Percentiles rank a stretch among this genome's conserved stretches.
These are phyloP conservation scores for Callimorpha dominula DNA, from an alignment of 2,888 invertebrate species.

Conservation along the genomic window DNA sequence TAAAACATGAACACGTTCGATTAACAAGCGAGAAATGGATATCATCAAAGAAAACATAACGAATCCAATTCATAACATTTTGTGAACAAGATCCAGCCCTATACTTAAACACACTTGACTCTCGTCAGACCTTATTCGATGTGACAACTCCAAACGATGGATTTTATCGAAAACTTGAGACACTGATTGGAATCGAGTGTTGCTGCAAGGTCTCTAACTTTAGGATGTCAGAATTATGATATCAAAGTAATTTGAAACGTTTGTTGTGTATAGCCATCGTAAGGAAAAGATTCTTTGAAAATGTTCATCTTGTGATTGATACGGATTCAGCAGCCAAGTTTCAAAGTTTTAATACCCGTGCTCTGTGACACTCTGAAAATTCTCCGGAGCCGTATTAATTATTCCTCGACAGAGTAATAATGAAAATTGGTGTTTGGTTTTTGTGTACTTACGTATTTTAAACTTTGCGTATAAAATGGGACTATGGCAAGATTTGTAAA, in stretches of 20 bases:
- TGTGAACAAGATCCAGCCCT: conserved; percentile 36
- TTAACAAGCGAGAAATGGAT: conserved; percentile 50
- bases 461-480: not conserved
- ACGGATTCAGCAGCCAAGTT: conserved; percentile 13
- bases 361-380: conserved; percentile 3
- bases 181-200: conserved; percentile 52
- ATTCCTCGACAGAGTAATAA: not conserved
- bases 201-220: conserved; percentile 42
- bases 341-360: conserved; percentile 8
- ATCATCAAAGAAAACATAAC: conserved; percentile 50
- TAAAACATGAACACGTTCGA: conserved; percentile 30
- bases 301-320: conserved; percentile 19
- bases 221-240: conserved; percentile 42
- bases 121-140: conserved; percentile 38
- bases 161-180: conserved; percentile 46
- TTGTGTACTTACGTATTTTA: not conserved
- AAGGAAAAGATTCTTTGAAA: conserved; percentile 25
- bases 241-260: conserved; percentile 40
- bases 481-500: not conserved
- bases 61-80: conserved; percentile 49
- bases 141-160: conserved; percentile 46
- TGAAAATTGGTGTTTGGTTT: not conserved
- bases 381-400: conserved; percentile 1
- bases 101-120: conserved; percentile 49
- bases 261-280: conserved; percentile 26